These are phyloP conservation scores for Scotopteryx bipunctaria DNA, from an alignment of 2,888 invertebrate species.

Conservation along the genomic window DNA sequence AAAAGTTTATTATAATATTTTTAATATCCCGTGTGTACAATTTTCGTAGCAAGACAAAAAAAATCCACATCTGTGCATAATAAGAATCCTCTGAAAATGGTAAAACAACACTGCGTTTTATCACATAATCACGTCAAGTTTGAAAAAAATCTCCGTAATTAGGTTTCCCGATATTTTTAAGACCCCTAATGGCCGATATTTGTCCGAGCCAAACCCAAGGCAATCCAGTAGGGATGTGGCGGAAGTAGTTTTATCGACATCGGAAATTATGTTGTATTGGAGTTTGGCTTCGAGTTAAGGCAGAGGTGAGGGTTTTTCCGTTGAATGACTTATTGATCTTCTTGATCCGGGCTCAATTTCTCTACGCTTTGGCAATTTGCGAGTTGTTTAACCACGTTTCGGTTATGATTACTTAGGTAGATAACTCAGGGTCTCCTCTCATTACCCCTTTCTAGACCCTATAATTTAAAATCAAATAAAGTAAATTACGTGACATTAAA, in stretches of 20 bases:
- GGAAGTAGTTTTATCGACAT: constrained; percentile 17
- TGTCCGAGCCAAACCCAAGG: constrained; percentile 23
- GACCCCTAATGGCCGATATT: constrained; percentile 34
- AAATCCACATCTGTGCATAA: neutral
- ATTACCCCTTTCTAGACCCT: too few relatives aligned
- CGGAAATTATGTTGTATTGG: constrained; percentile 21
- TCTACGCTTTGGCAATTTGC: too few relatives aligned
- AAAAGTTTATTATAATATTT: too few relatives aligned
- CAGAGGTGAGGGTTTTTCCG: constrained; percentile 13
- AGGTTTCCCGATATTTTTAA: constrained; percentile 33
- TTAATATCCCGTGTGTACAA: too few relatives aligned
- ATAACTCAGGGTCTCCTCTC: too few relatives aligned
- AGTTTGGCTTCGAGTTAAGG: constrained; percentile 2
- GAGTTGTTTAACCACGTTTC: too few relatives aligned
- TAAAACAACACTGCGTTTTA: constrained; percentile 11
- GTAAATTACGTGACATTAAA: too few relatives aligned
- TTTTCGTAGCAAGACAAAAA: too few relatives aligned
- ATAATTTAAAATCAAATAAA: too few relatives aligned
- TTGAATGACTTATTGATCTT: constrained; percentile 1
- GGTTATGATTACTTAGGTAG: too few relatives aligned
- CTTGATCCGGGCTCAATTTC: neutral
- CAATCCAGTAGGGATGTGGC: constrained; percentile 6
- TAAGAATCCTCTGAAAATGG: constrained; percentile 3
- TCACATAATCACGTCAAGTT: constrained; percentile 7
- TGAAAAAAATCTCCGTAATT: constrained; percentile 30